Evolutionary conservation across 2,113 vertebrate genomes (phyloP).

Genomic region (Scophthalmus maximus): DNA sequence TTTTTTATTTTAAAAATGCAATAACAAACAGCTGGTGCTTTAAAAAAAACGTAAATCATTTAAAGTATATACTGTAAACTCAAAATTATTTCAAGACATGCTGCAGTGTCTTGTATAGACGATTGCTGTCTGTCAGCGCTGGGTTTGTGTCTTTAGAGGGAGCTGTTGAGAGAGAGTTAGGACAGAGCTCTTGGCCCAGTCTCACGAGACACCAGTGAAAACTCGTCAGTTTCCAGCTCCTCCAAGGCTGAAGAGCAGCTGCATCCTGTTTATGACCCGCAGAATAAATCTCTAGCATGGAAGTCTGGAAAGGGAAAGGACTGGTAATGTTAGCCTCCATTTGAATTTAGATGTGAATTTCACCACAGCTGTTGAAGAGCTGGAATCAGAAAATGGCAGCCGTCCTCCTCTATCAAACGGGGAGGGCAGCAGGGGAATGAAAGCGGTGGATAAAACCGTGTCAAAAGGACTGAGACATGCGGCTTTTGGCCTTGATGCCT

Average conservation of each 20-base stretch:
- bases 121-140: conserved; percentile 23
- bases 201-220: conserved; percentile 63
- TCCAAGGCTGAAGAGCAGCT: conserved; percentile 81
- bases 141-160: conserved; percentile 71
- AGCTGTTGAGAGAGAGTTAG: conserved; percentile 68
- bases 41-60: background rate
- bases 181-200: conserved; percentile 41
- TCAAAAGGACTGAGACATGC: conserved; percentile 39
- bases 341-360: conserved; percentile 78
- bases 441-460: conserved; percentile 47
- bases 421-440: conserved; percentile 45
- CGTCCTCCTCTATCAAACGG: conserved; percentile 59
- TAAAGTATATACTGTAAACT: background rate
- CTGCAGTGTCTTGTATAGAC: background rate
- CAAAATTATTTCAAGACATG: background rate
- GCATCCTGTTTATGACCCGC: conserved; percentile 84
- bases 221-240: conserved; percentile 57
- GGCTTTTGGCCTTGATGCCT: conserved; percentile 49
- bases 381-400: conserved; percentile 77
- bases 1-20: background rate
- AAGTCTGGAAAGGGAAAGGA: conserved; percentile 60
- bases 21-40: background rate
- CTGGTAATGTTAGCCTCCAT: conserved; percentile 70
- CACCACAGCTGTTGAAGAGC: conserved; percentile 63
- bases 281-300: conserved; percentile 74